These are phyloP conservation scores for Tineola bisselliella DNA, from an alignment of 2,888 invertebrate species.

Conservation along the genomic window DNA sequence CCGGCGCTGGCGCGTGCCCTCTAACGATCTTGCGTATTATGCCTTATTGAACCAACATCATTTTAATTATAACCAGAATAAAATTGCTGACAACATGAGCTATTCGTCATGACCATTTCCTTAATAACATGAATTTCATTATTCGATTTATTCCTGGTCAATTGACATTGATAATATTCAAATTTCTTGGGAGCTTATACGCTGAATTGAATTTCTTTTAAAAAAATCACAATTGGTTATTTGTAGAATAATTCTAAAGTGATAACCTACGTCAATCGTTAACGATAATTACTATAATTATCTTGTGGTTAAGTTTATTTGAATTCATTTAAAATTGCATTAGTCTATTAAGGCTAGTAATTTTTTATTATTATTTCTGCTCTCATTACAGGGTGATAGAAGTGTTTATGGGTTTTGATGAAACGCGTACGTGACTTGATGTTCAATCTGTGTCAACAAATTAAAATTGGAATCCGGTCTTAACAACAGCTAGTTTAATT, in stretches of 20 bases:
- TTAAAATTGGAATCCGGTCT: constrained; percentile 28
- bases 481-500: constrained; percentile 31
- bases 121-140: background rate
- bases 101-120: too few species aligned
- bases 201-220: too few species aligned
- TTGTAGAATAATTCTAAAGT: background rate
- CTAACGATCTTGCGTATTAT: constrained; percentile 30
- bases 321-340: constrained; percentile 30
- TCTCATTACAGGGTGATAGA: constrained; percentile 35
- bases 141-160: background rate
- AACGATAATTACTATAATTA: constrained; percentile 27
- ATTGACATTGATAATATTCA: background rate
- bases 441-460: constrained; percentile 40
- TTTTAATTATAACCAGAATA: background rate
- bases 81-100: background rate
- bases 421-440: constrained; percentile 47
- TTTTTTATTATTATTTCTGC: constrained; percentile 34
- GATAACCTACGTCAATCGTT: constrained; percentile 26
- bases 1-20: constrained; percentile 38
- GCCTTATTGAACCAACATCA: constrained; percentile 23
- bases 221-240: background rate
- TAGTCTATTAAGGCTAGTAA: constrained; percentile 40
- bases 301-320: constrained; percentile 27
- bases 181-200: background rate
- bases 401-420: constrained; percentile 24